Evolutionary conservation across 2,888 invertebrate species (phyloP).

Genomic region (Nymphalis urticae): DNA sequence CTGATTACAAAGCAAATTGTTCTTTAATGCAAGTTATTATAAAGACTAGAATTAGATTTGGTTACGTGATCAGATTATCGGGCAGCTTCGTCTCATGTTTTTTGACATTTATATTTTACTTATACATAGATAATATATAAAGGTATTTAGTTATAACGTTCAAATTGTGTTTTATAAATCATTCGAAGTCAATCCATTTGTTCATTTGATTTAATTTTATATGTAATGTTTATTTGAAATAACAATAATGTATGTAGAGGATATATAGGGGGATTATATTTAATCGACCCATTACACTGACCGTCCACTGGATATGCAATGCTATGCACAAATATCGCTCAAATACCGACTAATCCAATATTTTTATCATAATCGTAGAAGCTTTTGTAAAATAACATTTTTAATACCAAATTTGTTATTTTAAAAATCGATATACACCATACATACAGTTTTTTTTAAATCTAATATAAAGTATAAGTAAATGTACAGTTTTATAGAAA

Average conservation of each 20-base stretch:
- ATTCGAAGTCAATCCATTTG: not conserved
- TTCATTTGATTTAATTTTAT: not conserved
- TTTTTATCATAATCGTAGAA: too few relatives aligned
- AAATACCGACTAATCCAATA: not conserved
- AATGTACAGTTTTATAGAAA: too few relatives aligned
- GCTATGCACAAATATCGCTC: not conserved
- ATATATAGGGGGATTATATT: not conserved
- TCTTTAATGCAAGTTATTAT: constrained; percentile 2
- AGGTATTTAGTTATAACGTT: not conserved
- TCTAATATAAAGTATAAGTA: too few relatives aligned
- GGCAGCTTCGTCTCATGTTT: constrained; percentile 10
- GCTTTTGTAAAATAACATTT: too few relatives aligned
- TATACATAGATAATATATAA: too few relatives aligned
- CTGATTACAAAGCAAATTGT: constrained; percentile 7
- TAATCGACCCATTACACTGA: constrained; percentile 2
- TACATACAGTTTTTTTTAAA: too few relatives aligned
- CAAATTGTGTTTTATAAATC: not conserved
- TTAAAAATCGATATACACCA: too few relatives aligned
- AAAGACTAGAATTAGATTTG: not conserved
- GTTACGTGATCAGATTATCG: not conserved
- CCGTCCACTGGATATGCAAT: not conserved
- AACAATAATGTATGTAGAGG: constrained; percentile 2
- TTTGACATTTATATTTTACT: too few relatives aligned
- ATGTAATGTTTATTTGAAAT: constrained; percentile 7
- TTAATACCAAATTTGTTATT: too few relatives aligned